Conservation (phyloP, 2,888 invertebrate species). For the Cinara cedri region DNA sequence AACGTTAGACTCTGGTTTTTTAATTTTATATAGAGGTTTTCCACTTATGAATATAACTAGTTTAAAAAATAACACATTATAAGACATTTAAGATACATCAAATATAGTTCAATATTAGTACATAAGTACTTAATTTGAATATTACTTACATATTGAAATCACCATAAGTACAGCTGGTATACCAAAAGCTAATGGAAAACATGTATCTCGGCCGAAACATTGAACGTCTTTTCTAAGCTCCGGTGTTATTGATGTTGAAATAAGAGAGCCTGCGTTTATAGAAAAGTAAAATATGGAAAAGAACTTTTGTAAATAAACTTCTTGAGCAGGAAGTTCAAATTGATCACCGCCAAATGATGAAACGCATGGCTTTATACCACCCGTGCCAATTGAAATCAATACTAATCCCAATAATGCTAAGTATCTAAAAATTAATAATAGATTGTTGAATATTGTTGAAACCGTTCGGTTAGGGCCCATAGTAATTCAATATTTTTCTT, state of each 20-base stretch:
- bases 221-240: constrained; percentile 70
- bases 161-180: constrained; percentile 73
- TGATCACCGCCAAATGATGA: constrained; percentile 84
- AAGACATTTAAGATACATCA: not conserved
- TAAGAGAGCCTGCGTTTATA: constrained; percentile 71
- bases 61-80: not conserved
- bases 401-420: constrained; percentile 68
- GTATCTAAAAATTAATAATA: constrained; percentile 19
- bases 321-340: constrained; percentile 71
- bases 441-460: no score
- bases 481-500: no score
- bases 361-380: constrained; percentile 84
- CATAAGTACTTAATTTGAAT: not conserved
- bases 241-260: constrained; percentile 78
- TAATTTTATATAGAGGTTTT: constrained; percentile 68
- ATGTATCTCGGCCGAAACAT: constrained; percentile 72
- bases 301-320: constrained; percentile 71
- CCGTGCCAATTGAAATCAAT: constrained; percentile 77
- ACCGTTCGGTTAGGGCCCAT: no score
- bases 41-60: constrained; percentile 83
- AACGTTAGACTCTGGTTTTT: constrained; percentile 75
- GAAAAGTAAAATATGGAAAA: constrained; percentile 80
- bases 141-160: constrained; percentile 67
- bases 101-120: not conserved
- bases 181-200: constrained; percentile 77